These are phyloP conservation scores for Drosophila bunnanda DNA, from an alignment of 2,888 invertebrate species.

Conservation along the genomic window DNA sequence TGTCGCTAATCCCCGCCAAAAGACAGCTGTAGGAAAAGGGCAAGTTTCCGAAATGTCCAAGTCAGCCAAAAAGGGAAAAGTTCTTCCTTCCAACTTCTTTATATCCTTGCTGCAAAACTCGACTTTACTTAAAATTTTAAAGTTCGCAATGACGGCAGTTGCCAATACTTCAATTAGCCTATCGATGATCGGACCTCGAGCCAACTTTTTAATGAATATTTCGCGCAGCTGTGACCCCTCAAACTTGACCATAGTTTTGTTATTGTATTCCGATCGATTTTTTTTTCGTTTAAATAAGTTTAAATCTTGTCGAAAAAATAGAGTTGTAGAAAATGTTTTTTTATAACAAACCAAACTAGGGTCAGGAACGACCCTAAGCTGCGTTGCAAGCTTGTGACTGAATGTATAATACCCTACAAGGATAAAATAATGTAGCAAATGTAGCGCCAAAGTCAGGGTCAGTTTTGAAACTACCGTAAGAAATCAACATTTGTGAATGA, in stretches of 20 bases:
- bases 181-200: conserved; percentile 3
- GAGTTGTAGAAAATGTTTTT: too few species aligned
- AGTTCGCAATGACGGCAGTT: neutral
- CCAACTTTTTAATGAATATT: conserved; percentile 17
- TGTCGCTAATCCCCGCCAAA: conserved; percentile 10
- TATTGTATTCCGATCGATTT: neutral
- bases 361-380: too few species aligned
- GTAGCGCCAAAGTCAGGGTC: too few species aligned
- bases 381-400: too few species aligned
- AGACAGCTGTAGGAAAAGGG: conserved; percentile 1
- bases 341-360: too few species aligned
- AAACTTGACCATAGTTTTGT: neutral
- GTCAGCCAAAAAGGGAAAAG: neutral
- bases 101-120: neutral
- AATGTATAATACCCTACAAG: too few species aligned
- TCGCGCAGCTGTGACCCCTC: conserved; percentile 5
- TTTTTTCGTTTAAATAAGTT: too few species aligned
- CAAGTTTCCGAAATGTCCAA: conserved; percentile 6
- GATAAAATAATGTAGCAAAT: too few species aligned
- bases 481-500: too few species aligned
- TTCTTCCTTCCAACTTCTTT: neutral
- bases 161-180: conserved; percentile 4
- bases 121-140: neutral
- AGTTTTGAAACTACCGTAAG: too few species aligned
- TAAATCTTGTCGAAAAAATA: too few species aligned